These are phyloP conservation scores for Chloroclystis v-ata DNA, from an alignment of 2,888 invertebrate genomes.

Conservation along the genomic window DNA sequence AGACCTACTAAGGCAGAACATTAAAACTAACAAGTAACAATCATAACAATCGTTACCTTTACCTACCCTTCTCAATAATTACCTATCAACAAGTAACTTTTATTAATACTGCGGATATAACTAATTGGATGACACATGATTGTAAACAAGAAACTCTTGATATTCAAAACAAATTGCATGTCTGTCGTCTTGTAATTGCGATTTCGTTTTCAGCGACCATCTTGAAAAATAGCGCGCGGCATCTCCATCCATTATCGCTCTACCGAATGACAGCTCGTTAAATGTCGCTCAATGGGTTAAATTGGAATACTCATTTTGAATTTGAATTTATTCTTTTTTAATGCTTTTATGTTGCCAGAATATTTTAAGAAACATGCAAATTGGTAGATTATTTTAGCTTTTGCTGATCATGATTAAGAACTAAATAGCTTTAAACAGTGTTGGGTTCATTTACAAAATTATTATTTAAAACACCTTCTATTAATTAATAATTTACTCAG, in stretches of 20 bases:
- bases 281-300: constrained; percentile 30
- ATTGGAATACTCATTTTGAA: constrained; percentile 28
- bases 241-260: constrained; percentile 40
- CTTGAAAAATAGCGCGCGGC: constrained; percentile 39
- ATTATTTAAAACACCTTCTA: too few species aligned
- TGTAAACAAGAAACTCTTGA: background rate
- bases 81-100: too few species aligned
- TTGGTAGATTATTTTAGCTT: too few species aligned
- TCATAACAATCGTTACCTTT: too few species aligned
- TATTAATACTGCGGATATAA: too few species aligned
- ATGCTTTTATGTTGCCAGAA: background rate
- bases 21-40: too few species aligned
- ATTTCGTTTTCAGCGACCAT: constrained; percentile 31
- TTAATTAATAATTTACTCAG: too few species aligned
- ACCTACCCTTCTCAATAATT: too few species aligned
- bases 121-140: background rate
- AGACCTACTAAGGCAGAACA: too few species aligned
- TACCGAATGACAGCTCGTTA: constrained; percentile 43
- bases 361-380: too few species aligned
- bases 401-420: too few species aligned
- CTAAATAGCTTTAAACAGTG: background rate
- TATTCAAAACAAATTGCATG: constrained; percentile 21
- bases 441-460: background rate
- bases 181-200: constrained; percentile 32
- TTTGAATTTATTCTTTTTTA: constrained; percentile 13